Percentiles rank a stretch among this genome's conserved stretches.
Evolutionary conservation across 2,113 vertebrate genomes (phyloP).

Genomic region (Lepus americanus): DNA sequence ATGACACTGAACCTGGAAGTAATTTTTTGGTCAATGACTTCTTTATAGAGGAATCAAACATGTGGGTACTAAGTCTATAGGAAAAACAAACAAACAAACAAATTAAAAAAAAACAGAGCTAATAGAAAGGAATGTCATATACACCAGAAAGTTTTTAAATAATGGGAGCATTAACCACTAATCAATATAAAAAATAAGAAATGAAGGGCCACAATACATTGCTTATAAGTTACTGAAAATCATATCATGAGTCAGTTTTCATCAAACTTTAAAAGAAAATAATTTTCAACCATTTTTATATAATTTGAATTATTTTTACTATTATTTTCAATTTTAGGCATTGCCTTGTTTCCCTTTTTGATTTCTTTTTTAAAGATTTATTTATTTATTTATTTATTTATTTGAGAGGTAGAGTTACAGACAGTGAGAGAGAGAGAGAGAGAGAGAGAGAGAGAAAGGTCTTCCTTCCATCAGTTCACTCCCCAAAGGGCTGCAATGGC

Average conservation of each 20-base stretch:
- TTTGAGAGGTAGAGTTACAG: no score
- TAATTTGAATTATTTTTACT: neutral
- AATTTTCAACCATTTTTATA: neutral
- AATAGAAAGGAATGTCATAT: neutral
- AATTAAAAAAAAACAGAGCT: neutral
- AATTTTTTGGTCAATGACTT: neutral
- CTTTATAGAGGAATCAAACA: neutral
- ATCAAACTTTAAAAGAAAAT: neutral
- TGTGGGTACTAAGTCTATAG: neutral
- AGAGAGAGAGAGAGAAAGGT: no score
- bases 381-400: no score
- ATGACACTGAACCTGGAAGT: neutral
- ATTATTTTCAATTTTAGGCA: neutral
- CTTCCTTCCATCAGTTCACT: no score
- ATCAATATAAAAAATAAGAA: neutral
- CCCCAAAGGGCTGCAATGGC: no score
- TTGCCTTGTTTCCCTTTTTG: slow-evolving; percentile 1
- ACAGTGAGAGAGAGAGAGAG: no score
- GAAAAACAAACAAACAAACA: neutral
- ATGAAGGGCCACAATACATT: neutral
- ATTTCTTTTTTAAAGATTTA: neutral
- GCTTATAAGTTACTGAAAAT: neutral
- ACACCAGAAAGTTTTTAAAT: neutral
- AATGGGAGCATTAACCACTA: neutral
- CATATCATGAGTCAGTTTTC: neutral